These are phyloP conservation scores for Entelurus aequoreus DNA, from an alignment of 2,113 vertebrate species.

Conservation along the genomic window DNA sequence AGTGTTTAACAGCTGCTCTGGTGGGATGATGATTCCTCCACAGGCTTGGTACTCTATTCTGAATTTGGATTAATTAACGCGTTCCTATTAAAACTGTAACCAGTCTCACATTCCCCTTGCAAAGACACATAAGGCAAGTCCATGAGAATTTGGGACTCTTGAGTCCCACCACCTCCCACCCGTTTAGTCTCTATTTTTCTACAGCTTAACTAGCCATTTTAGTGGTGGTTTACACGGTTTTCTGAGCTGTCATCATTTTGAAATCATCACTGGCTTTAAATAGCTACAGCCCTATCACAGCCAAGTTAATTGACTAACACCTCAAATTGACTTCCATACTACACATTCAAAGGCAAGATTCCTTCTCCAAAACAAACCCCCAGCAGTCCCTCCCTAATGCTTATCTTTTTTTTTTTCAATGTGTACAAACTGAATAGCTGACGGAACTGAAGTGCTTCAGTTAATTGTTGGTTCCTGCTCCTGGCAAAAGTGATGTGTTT, in stretches of 20 bases:
- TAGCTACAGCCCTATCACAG: conserved; percentile 56
- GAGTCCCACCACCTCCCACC: conserved; percentile 25
- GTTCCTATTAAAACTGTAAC: conserved; percentile 72
- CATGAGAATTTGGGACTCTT: conserved; percentile 54
- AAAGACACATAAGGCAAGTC: conserved; percentile 70
- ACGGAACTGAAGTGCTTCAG: background rate
- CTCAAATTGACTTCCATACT: conserved; percentile 50
- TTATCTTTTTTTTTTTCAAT: background rate
- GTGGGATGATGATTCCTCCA: conserved; percentile 62
- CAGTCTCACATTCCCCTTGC: conserved; percentile 67
- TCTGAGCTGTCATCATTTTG: conserved; percentile 63
- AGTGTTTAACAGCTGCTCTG: conserved; percentile 67
- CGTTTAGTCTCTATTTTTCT: conserved; percentile 44
- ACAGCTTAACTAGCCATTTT: conserved; percentile 61
- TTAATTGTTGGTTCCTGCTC: conserved; percentile 33
- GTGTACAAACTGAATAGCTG: background rate
- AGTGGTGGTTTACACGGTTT: conserved; percentile 57
- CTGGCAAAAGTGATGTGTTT: conserved; percentile 40
- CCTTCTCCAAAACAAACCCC: conserved; percentile 33
- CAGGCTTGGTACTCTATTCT: conserved; percentile 65
- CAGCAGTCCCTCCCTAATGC: conserved; percentile 1
- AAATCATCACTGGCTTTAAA: conserved; percentile 71
- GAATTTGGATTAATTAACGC: conserved; percentile 76
- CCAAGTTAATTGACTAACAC: conserved; percentile 65
- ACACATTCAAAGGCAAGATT: conserved; percentile 28